Evolutionary conservation across 2,113 vertebrate species (phyloP), one percentile per base, ranked within the genome.

Genomic region (Morone saxatilis): DNA sequence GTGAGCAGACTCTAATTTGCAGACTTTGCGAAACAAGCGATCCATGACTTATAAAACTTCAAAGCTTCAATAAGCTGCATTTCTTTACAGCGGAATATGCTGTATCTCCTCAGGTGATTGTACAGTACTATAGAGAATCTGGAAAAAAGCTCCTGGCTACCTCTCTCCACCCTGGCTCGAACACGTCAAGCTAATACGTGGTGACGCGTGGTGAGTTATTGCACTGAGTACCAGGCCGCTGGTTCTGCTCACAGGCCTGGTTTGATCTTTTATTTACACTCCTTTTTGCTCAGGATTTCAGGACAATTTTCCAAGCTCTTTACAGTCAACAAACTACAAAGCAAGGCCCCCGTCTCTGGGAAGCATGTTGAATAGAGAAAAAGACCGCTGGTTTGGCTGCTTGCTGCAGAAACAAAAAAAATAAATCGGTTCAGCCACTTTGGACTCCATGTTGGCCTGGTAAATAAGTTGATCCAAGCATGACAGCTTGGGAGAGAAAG

Each of bases 191-290:
- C 68, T 94, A 95, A 95, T 88, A 43, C 25, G 22, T n/a, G 50
- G 81, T 71, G 94, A 95, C 86, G 74, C 85, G 51, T 83, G 57
- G 86, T 93, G 94, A 94, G 91, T 93, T 94, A 93, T 94, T 93
- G 92, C 84, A n/a, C 85, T 89, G 92, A 93, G 86, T 87, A 92
- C 83, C 85, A 81, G 86, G 87, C 90, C 70, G 88, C 90, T 92
- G 91, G 90, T 93, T 92, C 85, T 89, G 84, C 89, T 94, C 91
- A 89, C 76, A 91, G 90, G 85, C 82, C 87, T 84, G 90, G 91
- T 94, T 95, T 94, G 93, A 95, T 94, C 93, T 94, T 95, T 94
- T 95, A 95, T 95, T 95, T 94, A 95, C 91, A 89, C 86, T 89
- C 87, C 91, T 94, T 94, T 94, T 92, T 93, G 91, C 91, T 93